Percentiles rank a stretch among this genome's conserved stretches.
Evolutionary conservation across 2,797 vertebrate genomes (phyloP).

Genomic region (Pterois miles): DNA sequence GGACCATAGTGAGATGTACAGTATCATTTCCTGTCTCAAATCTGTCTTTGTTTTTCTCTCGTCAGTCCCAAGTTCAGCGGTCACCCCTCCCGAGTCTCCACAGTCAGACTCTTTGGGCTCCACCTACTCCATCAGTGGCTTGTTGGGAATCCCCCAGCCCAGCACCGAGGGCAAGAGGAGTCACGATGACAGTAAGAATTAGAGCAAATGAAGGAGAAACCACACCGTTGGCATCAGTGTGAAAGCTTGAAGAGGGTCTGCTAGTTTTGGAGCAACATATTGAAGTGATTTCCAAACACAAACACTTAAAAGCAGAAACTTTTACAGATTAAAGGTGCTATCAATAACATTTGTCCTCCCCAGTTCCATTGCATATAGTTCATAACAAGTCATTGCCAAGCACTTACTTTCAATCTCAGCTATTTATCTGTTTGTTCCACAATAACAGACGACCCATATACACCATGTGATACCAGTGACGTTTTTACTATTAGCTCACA

Average conservation of each 20-base stretch:
- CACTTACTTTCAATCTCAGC: no score
- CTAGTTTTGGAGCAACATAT: not conserved
- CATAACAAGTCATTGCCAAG: no score
- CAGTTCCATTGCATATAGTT: no score
- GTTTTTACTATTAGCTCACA: no score
- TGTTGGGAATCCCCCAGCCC: constrained; percentile 89
- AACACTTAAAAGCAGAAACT: not conserved
- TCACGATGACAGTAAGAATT: constrained; percentile 91
- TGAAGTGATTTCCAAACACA: not conserved
- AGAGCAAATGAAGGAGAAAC: not conserved
- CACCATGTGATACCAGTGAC: no score
- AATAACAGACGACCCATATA: no score
- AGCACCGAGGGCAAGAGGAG: constrained; percentile 88
- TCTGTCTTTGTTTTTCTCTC: constrained; percentile 6
- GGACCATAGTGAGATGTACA: constrained; percentile 1
- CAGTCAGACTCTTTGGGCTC: constrained; percentile 92
- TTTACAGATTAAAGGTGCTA: not conserved
- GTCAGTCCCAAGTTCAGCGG: constrained; percentile 90
- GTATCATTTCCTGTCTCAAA: constrained; percentile 23
- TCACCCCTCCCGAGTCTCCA: constrained; percentile 92
- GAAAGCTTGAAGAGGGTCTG: not conserved
- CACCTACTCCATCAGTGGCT: constrained; percentile 93
- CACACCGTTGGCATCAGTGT: not conserved
- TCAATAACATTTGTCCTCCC: no score
- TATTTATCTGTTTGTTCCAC: no score